Base-by-base conservation (phyloP, 1,140 invertebrate species). In the Argopecten irradians region DNA sequence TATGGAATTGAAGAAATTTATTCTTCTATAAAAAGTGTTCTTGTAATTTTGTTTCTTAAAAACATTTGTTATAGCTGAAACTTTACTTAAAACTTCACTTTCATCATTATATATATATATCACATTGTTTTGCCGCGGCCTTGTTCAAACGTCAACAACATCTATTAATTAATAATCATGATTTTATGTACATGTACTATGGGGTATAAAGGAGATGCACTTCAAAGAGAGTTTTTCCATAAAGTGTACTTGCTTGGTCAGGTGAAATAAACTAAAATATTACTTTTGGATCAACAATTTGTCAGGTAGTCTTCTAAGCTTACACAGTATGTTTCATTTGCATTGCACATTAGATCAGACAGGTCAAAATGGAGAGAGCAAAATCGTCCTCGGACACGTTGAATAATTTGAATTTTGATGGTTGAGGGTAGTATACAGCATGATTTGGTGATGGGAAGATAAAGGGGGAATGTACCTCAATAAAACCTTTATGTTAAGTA, bases 301-400 rank as follows among this genome's bases (percentile, higher is more conserved):
- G 55, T 71, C 55, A 71, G 55, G 55, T 71, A n/a, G n/a, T 71
- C 55, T 71, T 71, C 55, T 71, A 71, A 71, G 55, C 55, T 71
- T 71, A 71, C 55, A 71, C 55, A 71, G 55, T 71, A 71, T 71
- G 55, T 71, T 71, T 71, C 55, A 71, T 71, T 71, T 71, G 55
- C 55, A 71, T 71, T 71, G 55, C 55, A 71, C 55, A 71, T 71
- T 71, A 71, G 55, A 71, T 71, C 28, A n/a, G 22, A 71, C n/a
- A 71, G 55, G 16, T n/a, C n/a, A 3, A 71, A 71, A 28, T 71
- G n/a, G 55, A 71, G n/a, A 71, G 28, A 71, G 43, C 43, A 71
- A 71, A 71, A 71, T 28, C 22, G 11, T 71, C 55, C n/a, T n/a
- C 55, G 7, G 11, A 71, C 28, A 71, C n/a, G n/a, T 71, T 71